Conservation (phyloP, 2,113 vertebrate species). For the Epinephelus cyanopodus region DNA sequence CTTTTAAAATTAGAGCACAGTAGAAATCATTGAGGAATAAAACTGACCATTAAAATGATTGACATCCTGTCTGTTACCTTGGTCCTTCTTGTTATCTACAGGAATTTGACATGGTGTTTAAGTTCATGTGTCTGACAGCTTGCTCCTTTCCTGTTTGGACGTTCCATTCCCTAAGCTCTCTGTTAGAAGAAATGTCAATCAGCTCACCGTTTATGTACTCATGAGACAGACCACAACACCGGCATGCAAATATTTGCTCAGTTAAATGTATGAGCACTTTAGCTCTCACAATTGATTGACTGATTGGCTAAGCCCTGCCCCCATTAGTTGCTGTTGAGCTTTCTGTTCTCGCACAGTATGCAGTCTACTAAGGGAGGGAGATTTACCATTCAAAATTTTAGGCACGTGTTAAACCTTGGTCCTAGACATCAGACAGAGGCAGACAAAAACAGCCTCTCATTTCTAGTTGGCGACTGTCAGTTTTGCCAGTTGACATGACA, state of each 20-base stretch:
- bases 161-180: constrained; percentile 17
- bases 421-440: not conserved
- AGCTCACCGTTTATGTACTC: not conserved
- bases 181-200: constrained; percentile 11
- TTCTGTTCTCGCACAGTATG: not conserved
- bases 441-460: not conserved
- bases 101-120: constrained; percentile 2
- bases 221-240: not conserved
- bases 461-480: no score
- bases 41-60: constrained; percentile 28
- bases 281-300: constrained; percentile 16
- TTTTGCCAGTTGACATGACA: no score
- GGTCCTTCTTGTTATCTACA: constrained; percentile 30
- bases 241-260: not conserved
- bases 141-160: not conserved
- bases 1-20: not conserved
- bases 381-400: not conserved
- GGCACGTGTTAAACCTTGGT: not conserved
- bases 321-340: not conserved
- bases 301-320: not conserved
- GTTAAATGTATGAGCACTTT: not conserved
- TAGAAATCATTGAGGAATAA: not conserved
- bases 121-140: constrained; percentile 15
- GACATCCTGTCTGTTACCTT: not conserved
- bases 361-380: not conserved